Evolutionary conservation across 2,113 vertebrate genomes (phyloP), one percentile per base, ranked within the genome.

Genomic region (Chlamydotis undulata): DNA sequence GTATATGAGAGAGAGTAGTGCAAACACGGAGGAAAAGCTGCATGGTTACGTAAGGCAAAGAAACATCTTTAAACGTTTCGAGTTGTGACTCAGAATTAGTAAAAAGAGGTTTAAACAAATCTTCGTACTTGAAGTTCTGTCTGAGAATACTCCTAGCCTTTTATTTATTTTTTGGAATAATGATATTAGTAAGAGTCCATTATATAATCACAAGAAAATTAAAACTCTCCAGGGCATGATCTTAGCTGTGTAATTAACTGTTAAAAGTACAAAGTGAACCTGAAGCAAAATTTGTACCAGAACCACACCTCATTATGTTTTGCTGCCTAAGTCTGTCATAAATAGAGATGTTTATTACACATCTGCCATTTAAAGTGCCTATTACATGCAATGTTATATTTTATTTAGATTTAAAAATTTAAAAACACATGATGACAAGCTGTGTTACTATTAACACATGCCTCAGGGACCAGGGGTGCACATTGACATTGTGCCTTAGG

Each of bases 161-260:
- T 68, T 79, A 17, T 83, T 93, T 87, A 3, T 73, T 88, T 85
- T 87, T 94, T 81, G 67, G 0, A 97, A 97, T 95, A 97, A 97
- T 97, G 77, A 90, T 97, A 95, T 97, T 96, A 97, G 87, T 97
- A 96, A 92, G 96, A 94, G 84, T 94, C 90, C 93, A 96, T 98
- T 97, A 97, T 97, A 97, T 89, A 98, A 98, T 98, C 98, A 97
- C 90, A 87, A 96, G 97, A 97, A 98, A 98, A 98, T 98, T 90
- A 94, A 94, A 97, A 95, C 86, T 98, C 96, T 93, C 91, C 94
- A 83, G 97, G 95, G 91, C 92, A 91, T 90, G 93, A 97, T 97
- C 92, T 89, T 97, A 88, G 96, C 95, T 96, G 70, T 95, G 76
- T 96, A 98, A 98, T 98, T 97, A 96, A 95, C 96, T 82, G 92